These are phyloP conservation scores for Pegoplata infirma DNA, from an alignment of 2,888 invertebrate genomes.

Conservation along the genomic window DNA sequence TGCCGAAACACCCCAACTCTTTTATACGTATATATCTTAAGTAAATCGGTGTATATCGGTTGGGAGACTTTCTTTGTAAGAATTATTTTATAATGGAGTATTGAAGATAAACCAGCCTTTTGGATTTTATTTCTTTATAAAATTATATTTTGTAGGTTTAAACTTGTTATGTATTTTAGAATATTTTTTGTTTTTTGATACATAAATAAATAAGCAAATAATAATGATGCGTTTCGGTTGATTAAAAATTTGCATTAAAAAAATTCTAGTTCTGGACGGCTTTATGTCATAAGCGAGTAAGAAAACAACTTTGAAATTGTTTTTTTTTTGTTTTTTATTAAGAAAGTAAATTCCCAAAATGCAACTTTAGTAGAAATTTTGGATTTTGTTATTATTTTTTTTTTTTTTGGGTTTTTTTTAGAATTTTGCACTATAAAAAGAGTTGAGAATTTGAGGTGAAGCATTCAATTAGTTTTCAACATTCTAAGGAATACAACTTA, in stretches of 20 bases:
- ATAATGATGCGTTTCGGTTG: background rate
- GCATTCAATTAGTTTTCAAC: slow-evolving; percentile 62
- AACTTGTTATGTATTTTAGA: background rate
- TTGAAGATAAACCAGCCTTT: background rate
- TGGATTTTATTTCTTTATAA: background rate
- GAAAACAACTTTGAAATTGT: background rate
- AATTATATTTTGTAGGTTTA: background rate
- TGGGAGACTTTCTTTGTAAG: no score
- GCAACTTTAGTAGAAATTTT: background rate
- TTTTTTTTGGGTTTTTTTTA: background rate
- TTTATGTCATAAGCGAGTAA: background rate
- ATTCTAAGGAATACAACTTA: slow-evolving; percentile 57
- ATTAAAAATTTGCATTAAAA: background rate
- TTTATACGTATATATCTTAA: no score
- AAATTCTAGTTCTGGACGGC: background rate
- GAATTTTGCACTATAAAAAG: slow-evolving; percentile 55
- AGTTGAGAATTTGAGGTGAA: slow-evolving; percentile 5
- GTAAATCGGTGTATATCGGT: no score
- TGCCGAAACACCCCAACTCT: no score
- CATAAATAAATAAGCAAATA: background rate
- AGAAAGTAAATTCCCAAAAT: background rate
- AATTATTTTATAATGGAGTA: no score
- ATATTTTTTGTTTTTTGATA: background rate
- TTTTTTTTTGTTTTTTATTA: background rate
- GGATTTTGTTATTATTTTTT: background rate